Base-by-base conservation (phyloP, 2,797 vertebrate species). In the Odontamblyopus rebecca region DNA sequence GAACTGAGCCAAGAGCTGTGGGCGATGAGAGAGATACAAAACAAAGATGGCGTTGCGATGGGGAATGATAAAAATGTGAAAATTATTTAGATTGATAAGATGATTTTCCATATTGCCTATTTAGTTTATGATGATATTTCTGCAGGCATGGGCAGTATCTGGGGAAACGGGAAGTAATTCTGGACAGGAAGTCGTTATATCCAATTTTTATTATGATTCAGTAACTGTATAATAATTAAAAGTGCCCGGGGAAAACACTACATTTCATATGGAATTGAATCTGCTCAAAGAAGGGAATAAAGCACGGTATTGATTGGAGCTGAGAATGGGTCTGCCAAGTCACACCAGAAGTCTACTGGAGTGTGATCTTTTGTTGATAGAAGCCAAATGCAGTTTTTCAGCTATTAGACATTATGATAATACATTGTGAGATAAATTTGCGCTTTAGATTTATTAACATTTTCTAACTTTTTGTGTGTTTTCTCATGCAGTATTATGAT, bases 1-100 rank as follows among this genome's bases (percentile, higher is more conserved):
- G 90, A 90, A 88, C 53, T 63, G 41, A 78, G 86, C 85, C 72
- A 81, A 81, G 82, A 89, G 84, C 85, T 83, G 82, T 82, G 70
- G 82, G 57, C 78, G 81, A 78, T 72, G 78, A 74, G 72, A 76
- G 62, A 73, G 72, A 76, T 62, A 7, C 74, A 73, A 86, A 77
- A 81, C 74, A 69, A 77, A 75, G 75, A 77, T 11, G 67, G 62
- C 63, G 69, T 54, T 38, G 23, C 53, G 38, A 72, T 69, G 48
- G 26, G 63, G 13, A 66, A 50, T 67, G 79, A 82, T 70, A 75
- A 74, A 88, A 82, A 85, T 67, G 70, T 35, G 62, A 77, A 71
- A 79, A 72, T 77, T 15, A 83, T 78, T 81, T 51, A 79, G 70
- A 84, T 69, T 73, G 71, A 80, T 75, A 30, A 68, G 75, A 83